Conservation (phyloP, 2,797 vertebrate genomes). For the Galagoides demidoff region DNA sequence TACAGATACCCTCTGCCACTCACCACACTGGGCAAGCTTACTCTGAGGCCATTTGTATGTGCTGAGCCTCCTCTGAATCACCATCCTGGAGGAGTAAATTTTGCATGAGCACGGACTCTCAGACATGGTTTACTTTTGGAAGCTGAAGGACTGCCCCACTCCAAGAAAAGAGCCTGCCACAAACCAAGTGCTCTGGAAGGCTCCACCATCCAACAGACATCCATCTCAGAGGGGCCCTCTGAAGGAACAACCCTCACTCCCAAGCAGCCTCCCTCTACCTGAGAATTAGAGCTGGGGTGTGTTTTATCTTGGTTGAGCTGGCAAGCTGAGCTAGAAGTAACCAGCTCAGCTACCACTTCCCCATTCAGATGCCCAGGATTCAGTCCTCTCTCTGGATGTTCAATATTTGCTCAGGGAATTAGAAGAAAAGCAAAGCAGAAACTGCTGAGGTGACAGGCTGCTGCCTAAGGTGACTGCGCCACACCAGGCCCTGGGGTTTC, state of each 20-base stretch:
- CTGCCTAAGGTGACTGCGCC: constrained; percentile 59
- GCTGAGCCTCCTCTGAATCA: background rate
- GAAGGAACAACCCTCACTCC: background rate
- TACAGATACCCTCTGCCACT: background rate
- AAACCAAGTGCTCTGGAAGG: background rate
- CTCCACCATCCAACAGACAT: background rate
- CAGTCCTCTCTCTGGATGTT: constrained; percentile 59
- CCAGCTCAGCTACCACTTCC: background rate
- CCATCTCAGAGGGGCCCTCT: background rate
- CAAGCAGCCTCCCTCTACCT: background rate
- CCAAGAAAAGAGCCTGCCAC: background rate
- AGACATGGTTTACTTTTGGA: background rate
- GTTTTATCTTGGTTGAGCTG: constrained; percentile 55
- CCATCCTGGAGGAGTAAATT: background rate
- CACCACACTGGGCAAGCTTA: background rate
- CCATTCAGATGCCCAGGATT: background rate
- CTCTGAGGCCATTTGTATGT: background rate
- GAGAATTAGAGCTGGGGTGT: background rate
- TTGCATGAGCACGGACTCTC: background rate
- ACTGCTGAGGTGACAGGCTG: constrained; percentile 66
- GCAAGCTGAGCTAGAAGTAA: background rate
- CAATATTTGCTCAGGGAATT: constrained; percentile 78
- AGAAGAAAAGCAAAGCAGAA: constrained; percentile 65
- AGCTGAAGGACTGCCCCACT: background rate
- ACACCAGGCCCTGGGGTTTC: background rate